Evolutionary conservation across 1,140 invertebrate genomes (phyloP), one percentile per base, ranked within the genome.

Genomic region (Berghia stephanieae): DNA sequence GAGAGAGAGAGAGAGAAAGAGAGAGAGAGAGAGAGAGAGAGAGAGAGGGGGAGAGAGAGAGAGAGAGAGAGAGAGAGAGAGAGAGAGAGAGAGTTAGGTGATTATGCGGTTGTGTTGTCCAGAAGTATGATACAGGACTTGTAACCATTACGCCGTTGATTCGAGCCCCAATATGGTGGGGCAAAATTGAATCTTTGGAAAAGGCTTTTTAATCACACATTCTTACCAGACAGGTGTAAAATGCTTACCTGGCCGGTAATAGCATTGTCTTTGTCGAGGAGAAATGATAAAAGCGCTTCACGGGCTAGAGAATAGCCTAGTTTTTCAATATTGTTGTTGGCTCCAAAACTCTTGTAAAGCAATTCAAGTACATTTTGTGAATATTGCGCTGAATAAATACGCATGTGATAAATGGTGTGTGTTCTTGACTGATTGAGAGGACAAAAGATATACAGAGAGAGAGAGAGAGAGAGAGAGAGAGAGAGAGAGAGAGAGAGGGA

Each of bases 401-500:
- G n/a, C n/a, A n/a, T n/a, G n/a, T n/a, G 27, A 63, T 16, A 63
- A 27, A 63, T 16, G 27, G 72, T 57, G 72, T 57, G 72, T 21
- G 27, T 36, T n/a, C 27, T 21, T 34, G 72, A 60, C 8, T 57
- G 72, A 74, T 6, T 36, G 72, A 60, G 27, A 43, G 49, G 60
- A 31, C 1, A 34, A 2, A 63, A 75, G n/a, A 57, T 2, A 40
- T n/a, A 34, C 2, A 38, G 10, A 38, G 67, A 69, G 38, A 42
- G 52, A 42, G 46, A 34, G 46, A 60, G 31, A 42, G 55, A 60
- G 52, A 42, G 6, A 27, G 70, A 72, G 27, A 31, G 43, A 34
- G 46, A 72, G 70, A 49, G 24, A 49, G 21, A 31, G 43, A 52
- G 24, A 46, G 24, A 18, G 40, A 31, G 36, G 31, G 24, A 49